Percentiles rank a stretch among this genome's conserved stretches.
Evolutionary conservation across 2,888 invertebrate species (phyloP).

Genomic region (Drosophila yooni): DNA sequence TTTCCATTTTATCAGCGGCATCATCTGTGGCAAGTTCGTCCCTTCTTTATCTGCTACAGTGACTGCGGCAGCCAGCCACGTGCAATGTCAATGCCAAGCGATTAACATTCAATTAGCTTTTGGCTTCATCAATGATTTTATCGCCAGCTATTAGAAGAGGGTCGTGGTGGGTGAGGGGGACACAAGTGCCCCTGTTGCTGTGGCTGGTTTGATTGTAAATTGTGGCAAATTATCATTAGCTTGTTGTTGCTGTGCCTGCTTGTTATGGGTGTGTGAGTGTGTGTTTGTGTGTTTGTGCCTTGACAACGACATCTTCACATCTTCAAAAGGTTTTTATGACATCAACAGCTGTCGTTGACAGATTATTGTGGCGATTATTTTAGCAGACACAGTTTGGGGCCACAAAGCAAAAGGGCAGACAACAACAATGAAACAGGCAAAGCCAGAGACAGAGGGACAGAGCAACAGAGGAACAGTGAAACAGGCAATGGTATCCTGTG

Average conservation of each 20-base stretch:
- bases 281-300: constrained; percentile 34
- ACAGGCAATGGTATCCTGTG: constrained; percentile 11
- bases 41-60: constrained; percentile 25
- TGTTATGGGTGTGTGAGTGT: constrained; percentile 23
- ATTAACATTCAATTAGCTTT: constrained; percentile 83
- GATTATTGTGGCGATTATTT: constrained; percentile 85
- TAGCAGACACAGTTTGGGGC: constrained; percentile 56
- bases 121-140: constrained; percentile 82
- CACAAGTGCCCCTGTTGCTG: constrained; percentile 41
- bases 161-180: neutral
- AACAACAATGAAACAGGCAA: constrained; percentile 20
- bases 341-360: constrained; percentile 85
- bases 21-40: constrained; percentile 31
- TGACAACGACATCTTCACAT: constrained; percentile 70
- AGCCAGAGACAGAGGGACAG: constrained; percentile 7
- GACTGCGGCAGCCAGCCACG: constrained; percentile 64
- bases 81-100: constrained; percentile 78
- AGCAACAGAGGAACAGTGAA: neutral
- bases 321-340: constrained; percentile 84
- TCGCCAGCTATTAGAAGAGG: constrained; percentile 75
- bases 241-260: constrained; percentile 40
- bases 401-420: constrained; percentile 53
- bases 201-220: constrained; percentile 71
- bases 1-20: constrained; percentile 39
- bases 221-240: constrained; percentile 82